A percentile compares a stretch with the other conserved stretches of the same genome.
These are phyloP conservation scores for Laticauda colubrina DNA, from an alignment of 2,113 vertebrate species.

Conservation along the genomic window DNA sequence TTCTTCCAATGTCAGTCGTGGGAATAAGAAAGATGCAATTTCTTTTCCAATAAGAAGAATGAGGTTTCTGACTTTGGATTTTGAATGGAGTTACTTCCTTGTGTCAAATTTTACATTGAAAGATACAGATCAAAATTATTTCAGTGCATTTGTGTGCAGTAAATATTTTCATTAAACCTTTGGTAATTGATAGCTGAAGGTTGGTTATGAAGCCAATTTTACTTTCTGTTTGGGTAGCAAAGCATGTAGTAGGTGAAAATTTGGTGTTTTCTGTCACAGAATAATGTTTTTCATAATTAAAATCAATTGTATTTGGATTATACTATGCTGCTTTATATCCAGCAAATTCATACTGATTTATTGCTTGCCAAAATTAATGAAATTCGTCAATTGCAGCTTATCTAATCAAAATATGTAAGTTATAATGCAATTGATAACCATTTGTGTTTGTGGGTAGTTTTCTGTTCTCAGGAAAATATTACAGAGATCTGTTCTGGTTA, in stretches of 20 bases:
- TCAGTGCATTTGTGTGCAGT: too few relatives aligned
- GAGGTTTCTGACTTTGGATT: not conserved
- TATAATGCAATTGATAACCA: not conserved
- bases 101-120: not conserved
- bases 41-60: not conserved
- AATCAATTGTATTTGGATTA: rapidly evolving
- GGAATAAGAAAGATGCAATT: not conserved
- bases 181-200: not conserved
- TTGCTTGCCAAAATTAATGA: not conserved
- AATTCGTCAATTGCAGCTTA: not conserved
- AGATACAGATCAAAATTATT: not conserved
- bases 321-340: not conserved
- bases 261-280: rapidly evolving
- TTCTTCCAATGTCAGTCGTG: not conserved
- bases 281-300: not conserved
- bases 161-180: not conserved
- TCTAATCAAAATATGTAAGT: not conserved
- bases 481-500: not conserved
- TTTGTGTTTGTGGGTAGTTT: not conserved
- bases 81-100: not conserved
- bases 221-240: not conserved
- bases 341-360: not conserved
- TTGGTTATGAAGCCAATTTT: not conserved
- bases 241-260: not conserved
- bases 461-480: not conserved